Base-by-base conservation (phyloP, 2,888 invertebrate genomes). In the Hipparchia semele region DNA sequence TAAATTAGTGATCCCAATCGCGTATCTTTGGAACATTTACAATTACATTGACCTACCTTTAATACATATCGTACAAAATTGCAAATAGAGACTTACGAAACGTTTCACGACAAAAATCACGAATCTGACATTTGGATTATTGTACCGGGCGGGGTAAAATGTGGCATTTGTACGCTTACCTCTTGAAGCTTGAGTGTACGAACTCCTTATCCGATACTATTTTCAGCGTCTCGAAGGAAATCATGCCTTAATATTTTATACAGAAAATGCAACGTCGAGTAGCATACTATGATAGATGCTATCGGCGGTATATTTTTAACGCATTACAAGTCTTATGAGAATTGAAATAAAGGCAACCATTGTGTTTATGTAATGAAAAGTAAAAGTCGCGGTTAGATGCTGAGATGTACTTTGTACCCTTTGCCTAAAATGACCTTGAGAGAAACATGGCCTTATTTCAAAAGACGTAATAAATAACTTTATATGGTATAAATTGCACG, bases 91-190 rank as follows among this genome's bases (percentile, higher is more conserved):
- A 79, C 83, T 92, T 93, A 85, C 89, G 89, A 89, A 92, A 93
- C 79, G 83, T 87, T 88, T 87, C 89, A 86, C 82, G 84, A 81
- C 91, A 92, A 91, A 92, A 92, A 91, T 90, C 93, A 93, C 93
- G 93, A 92, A 87, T 87, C 86, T 91, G 93, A 92, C 93, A 93
- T 93, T 93, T 92, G 83, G 83, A 85, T 87, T 88, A 90, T 83
- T 83, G 87, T 86, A 86, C 82, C 87, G 84, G 88, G 89, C 83
- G 87, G 88, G 83, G 86, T 84, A 80, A 88, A 87, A 85, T 89
- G 81, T 89, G 93, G 88, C 91, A 91, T 92, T 92, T 90, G 82
- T 81, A 85, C 86, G 86, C 89, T 90, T 91, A 85, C 90, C 73
- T 68, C 51, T 59, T 6, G 45, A 73, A 72, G 68, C 60, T 65